Evolutionary conservation across 1,140 invertebrate species (phyloP).

Genomic region (Drosophila fuyamai): DNA sequence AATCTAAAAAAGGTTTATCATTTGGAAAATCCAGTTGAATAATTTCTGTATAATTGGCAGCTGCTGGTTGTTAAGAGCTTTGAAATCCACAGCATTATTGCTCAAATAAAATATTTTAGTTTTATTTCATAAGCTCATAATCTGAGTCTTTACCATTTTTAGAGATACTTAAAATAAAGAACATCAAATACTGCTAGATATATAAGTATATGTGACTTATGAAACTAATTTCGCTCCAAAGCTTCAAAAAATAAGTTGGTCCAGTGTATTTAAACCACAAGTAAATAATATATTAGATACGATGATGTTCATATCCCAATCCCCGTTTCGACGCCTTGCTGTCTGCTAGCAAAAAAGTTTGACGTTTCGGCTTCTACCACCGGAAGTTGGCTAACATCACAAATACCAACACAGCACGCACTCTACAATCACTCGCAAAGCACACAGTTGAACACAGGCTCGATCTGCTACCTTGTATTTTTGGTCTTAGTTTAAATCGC

Average conservation of each 20-base stretch:
- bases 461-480: conserved; percentile 29
- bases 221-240: background rate
- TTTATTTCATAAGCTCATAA: background rate
- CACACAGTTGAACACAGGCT: conserved; percentile 16
- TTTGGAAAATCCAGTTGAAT: background rate
- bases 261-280: background rate
- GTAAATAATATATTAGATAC: background rate
- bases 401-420: conserved; percentile 25
- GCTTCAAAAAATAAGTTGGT: background rate
- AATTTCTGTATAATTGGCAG: too few relatives aligned
- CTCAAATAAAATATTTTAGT: background rate
- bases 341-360: conserved; percentile 72
- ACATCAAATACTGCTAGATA: background rate
- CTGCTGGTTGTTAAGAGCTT: background rate
- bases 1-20: too few relatives aligned
- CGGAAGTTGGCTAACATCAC: conserved; percentile 51
- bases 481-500: conserved; percentile 27
- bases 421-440: conserved; percentile 21
- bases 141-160: background rate
- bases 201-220: background rate
- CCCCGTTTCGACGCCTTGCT: conserved; percentile 58
- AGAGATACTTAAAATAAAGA: too few relatives aligned
- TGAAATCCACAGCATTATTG: background rate
- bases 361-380: conserved; percentile 54
- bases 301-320: conserved; percentile 14